Evolutionary conservation across 2,113 vertebrate genomes (phyloP), one percentile per base, ranked within the genome.

Genomic region (Puffinus mauretanicus): DNA sequence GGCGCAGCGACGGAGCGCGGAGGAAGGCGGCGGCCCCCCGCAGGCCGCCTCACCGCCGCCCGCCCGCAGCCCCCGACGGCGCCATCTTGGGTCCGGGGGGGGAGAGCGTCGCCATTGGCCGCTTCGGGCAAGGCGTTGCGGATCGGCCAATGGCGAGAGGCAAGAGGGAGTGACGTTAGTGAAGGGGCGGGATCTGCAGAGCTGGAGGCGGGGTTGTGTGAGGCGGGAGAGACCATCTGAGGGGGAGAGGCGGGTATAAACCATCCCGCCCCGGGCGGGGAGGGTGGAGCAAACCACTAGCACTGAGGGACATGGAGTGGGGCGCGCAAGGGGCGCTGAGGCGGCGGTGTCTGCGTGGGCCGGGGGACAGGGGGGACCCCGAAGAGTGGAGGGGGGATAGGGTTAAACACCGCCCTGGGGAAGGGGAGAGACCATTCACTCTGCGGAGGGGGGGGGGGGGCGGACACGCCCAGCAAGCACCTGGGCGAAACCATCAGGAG

Each of bases 41-140:
- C 76, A 89, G 82, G 58, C 91, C 88, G 73, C 86, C 85, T 95
- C 89, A 95, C 40, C 49, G 46, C 85, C 69, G 16, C 57, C 73
- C 71, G 93, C 88, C 65, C 90, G 38, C 90, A 80, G 94, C 94
- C 92, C 92, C 97, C 97, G 97, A 96, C 91, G 97, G 91, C 98
- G 99, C 99, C 99, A 99, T 99, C 98, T 99, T 99, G 98, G 98
- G 94, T 95, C 52, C 81, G 95, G 97, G 94, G 73, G 72, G 18
- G 60, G 29, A 13, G 25, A 60, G 40, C 26, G 70, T 96, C 96
- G 98, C 94, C 95, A 99, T 99, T 99, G 99, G 99, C 66, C 76
- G 76, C 52, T 44, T 47, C 54, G 12, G 17, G 64, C 73, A 96
- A 94, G 98, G 97, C 96, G 94, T 97, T 97, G 96, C 77, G 44